Conservation (phyloP, 2,888 invertebrate species). For the Drosophila borealis region DNA sequence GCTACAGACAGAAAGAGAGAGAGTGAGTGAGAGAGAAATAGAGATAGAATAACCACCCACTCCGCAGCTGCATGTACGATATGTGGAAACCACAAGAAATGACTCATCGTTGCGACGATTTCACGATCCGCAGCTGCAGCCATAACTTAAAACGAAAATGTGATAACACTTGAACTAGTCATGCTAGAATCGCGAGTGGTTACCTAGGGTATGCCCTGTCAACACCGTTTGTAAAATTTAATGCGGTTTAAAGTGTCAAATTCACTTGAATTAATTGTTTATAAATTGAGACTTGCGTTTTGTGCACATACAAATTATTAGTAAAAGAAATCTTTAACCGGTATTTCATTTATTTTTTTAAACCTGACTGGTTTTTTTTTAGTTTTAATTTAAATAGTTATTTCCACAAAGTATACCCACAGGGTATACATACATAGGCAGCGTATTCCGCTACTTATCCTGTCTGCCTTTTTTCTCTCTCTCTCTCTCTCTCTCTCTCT, state of each 20-base stretch:
- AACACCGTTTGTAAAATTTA: not conserved
- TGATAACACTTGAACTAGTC: slow-evolving; percentile 17
- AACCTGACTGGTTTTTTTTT: not conserved
- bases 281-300: no score
- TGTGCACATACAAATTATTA: no score
- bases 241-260: not conserved
- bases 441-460: not conserved
- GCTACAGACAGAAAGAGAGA: not conserved
- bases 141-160: slow-evolving; percentile 1
- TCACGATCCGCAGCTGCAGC: slow-evolving; percentile 6
- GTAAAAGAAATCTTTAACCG: not conserved
- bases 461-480: not conserved
- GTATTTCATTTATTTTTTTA: not conserved
- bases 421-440: not conserved
- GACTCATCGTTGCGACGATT: slow-evolving; percentile 17
- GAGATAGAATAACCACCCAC: not conserved
- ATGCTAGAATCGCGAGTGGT: not conserved
- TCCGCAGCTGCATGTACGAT: not conserved
- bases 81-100: slow-evolving; percentile 10
- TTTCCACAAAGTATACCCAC: not conserved
- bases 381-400: no score
- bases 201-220: not conserved
- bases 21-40: not conserved
- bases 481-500: not conserved
- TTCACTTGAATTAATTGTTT: not conserved